These are phyloP conservation scores for Eurosta solidaginis DNA, from an alignment of 1,140 invertebrate genomes.

Conservation along the genomic window DNA sequence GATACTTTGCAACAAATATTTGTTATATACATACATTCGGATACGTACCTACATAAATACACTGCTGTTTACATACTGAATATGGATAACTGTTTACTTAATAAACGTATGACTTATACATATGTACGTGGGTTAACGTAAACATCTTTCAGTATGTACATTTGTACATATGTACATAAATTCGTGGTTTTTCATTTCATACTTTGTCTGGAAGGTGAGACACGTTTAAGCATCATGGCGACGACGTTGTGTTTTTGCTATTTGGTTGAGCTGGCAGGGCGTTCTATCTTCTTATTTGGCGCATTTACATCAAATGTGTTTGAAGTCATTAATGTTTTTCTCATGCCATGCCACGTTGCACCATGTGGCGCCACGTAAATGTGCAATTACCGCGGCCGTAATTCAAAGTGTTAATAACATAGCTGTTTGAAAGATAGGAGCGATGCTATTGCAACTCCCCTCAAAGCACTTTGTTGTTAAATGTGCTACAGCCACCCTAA, in stretches of 20 bases:
- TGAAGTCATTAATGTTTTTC: neutral
- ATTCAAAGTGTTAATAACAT: constrained; percentile 4
- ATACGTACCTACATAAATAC: neutral
- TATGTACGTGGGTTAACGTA: neutral
- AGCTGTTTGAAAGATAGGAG: neutral
- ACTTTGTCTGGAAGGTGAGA: no score
- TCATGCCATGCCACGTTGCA: neutral
- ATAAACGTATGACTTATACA: neutral
- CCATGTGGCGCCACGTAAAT: neutral
- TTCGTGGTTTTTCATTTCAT: no score
- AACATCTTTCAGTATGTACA: no score
- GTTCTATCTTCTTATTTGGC: neutral
- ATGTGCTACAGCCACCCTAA: neutral
- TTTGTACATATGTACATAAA: no score
- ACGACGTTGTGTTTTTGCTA: no score
- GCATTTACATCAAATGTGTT: neutral
- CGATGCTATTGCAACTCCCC: neutral
- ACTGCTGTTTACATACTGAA: neutral
- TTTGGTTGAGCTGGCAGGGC: neutral
- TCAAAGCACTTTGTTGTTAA: neutral
- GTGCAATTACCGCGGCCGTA: neutral
- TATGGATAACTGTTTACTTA: no score
- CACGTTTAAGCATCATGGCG: no score
- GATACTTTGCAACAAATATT: neutral
- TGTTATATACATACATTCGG: neutral